Conservation (phyloP, 2,797 vertebrate species). For the Anas flavirostris region DNA sequence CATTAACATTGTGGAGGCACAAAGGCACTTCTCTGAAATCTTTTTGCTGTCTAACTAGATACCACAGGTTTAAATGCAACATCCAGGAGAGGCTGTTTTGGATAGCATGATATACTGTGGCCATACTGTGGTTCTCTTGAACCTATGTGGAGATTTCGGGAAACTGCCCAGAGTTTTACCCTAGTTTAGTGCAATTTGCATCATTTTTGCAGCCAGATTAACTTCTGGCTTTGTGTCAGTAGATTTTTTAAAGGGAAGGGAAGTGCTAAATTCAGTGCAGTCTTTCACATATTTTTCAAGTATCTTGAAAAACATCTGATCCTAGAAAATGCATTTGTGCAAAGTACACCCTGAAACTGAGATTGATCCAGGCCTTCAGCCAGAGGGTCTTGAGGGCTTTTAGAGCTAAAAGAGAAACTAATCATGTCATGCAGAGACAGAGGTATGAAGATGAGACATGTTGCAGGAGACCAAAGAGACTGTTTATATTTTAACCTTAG, state of each 20-base stretch:
- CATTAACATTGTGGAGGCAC: background rate
- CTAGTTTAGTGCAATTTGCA: background rate
- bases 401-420: background rate
- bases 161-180: background rate
- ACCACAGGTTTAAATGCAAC: background rate
- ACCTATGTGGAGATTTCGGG: background rate
- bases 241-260: background rate
- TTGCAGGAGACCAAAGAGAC: background rate
- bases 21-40: background rate
- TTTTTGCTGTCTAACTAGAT: background rate
- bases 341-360: background rate
- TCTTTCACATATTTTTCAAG: background rate
- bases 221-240: background rate
- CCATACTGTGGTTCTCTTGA: background rate
- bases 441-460: background rate
- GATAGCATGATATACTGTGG: accelerated
- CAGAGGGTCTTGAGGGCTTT: background rate
- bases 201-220: background rate
- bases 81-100: background rate
- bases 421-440: background rate
- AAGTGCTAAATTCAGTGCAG: background rate
- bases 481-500: background rate
- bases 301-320: conserved; percentile 22
- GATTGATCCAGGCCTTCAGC: background rate
- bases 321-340: background rate